A percentile compares a stretch with the other conserved stretches of the same genome.
phyloP scores from a whole-genome alignment of 2,113 vertebrate genomes.

The Chaetura pelagica region DNA sequence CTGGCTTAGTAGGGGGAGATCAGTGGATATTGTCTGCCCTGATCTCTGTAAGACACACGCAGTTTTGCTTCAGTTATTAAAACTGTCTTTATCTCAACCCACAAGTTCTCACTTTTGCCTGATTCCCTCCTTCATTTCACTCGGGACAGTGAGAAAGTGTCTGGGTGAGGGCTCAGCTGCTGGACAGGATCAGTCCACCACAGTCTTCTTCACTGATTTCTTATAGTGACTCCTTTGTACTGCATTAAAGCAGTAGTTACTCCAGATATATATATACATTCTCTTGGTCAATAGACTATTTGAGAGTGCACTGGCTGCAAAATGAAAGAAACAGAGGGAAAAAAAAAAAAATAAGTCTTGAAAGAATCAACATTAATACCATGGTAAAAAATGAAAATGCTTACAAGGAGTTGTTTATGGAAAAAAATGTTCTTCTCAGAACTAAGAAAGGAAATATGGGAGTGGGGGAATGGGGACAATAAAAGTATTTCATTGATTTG shows the following conservation, averaged over 20 bases:
- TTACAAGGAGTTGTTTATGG: background rate
- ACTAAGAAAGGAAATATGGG: background rate
- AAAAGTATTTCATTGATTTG: background rate
- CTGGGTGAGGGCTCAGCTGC: background rate
- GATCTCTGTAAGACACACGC: background rate
- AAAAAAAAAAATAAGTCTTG: background rate
- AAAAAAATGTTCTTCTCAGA: background rate
- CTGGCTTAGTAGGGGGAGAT: background rate
- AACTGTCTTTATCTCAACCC: background rate
- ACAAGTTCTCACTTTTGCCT: background rate
- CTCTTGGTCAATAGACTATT: background rate
- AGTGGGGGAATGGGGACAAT: background rate
- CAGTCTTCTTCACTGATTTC: background rate
- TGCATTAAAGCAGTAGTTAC: background rate
- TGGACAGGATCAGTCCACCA: background rate
- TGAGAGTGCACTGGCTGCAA: background rate
- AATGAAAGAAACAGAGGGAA: background rate
- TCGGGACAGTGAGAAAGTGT: fast-evolving
- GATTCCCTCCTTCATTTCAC: background rate
- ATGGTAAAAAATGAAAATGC: background rate
- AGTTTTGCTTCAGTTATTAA: background rate
- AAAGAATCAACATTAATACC: background rate
- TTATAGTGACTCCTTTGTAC: background rate
- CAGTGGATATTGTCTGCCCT: background rate
- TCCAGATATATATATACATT: background rate